Evolutionary conservation across 1,140 invertebrate species (phyloP).

Genomic region (Zaprionus vittiger): DNA sequence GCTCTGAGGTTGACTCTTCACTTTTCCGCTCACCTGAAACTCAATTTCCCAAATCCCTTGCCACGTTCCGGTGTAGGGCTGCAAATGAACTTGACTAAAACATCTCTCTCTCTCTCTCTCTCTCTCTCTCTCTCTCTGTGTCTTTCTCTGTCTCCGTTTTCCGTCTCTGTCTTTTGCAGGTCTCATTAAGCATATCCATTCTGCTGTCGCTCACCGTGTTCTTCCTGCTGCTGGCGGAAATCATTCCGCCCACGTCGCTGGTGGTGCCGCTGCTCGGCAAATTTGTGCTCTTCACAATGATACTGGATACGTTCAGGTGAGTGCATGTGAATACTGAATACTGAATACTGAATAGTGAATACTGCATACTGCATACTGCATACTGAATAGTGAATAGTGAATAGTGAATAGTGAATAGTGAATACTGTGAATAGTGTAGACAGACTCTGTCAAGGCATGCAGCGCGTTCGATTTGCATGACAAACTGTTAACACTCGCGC

Average conservation of each 20-base stretch:
- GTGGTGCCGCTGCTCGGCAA: conserved; percentile 99
- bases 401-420: conserved; percentile 89
- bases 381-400: conserved; percentile 76
- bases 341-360: conserved; percentile 87
- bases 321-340: conserved; percentile 91
- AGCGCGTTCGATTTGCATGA: conserved; percentile 46
- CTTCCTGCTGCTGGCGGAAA: conserved; percentile 98
- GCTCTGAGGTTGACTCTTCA: conserved; percentile 26
- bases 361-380: conserved; percentile 12
- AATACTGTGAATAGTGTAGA: conserved; percentile 12
- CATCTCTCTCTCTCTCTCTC: conserved; percentile 10
- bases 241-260: conserved; percentile 99
- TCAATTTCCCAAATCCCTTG: conserved; percentile 63
- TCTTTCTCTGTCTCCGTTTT: conserved; percentile 5
- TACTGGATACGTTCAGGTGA: conserved; percentile 97
- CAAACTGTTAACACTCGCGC: conserved; percentile 34
- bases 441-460: neutral
- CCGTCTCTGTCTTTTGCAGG: conserved; percentile 85
- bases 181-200: conserved; percentile 99
- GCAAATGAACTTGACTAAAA: conserved; percentile 55
- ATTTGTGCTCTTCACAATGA: conserved; percentile 99
- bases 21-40: conserved; percentile 65
- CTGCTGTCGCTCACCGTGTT: conserved; percentile 99
- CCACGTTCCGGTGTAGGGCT: conserved; percentile 37
- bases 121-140: conserved; percentile 6